Percentiles rank a stretch among this genome's conserved stretches.
These are phyloP conservation scores for Pseudachorutes palmiensis DNA, from an alignment of 1,140 invertebrate genomes.

Conservation along the genomic window DNA sequence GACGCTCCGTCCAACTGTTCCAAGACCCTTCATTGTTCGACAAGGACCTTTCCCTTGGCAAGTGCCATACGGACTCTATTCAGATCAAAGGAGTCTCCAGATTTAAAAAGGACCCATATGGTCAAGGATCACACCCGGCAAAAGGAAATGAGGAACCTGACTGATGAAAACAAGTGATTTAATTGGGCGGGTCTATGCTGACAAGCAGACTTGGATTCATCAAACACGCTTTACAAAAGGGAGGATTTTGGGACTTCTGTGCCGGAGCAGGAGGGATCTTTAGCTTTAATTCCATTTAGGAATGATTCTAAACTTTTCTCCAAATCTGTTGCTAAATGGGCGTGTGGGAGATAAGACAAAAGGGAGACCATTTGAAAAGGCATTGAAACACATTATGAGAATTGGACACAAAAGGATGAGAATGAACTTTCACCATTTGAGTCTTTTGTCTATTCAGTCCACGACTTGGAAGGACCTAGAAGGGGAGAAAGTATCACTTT, in stretches of 20 bases:
- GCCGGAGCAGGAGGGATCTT: not conserved
- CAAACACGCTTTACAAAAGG: not conserved
- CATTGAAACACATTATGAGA: too few relatives aligned
- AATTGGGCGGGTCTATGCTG: conserved; percentile 1
- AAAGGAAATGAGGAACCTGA: not conserved
- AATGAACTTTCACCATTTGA: not conserved
- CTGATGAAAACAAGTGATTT: conserved; percentile 5
- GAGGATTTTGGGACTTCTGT: not conserved
- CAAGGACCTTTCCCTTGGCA: conserved; percentile 16
- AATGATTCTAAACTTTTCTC: not conserved
- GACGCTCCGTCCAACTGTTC: conserved; percentile 25
- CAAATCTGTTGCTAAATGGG: not conserved
- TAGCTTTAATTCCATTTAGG: not conserved
- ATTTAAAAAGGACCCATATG: conserved; percentile 2
- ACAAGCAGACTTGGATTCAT: not conserved
- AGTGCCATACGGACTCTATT: conserved; percentile 21
- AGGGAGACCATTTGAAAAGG: not conserved
- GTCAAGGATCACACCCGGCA: conserved; percentile 10
- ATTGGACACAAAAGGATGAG: not conserved
- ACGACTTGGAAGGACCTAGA: too few relatives aligned
- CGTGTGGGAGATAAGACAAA: not conserved
- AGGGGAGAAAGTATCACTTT: not conserved
- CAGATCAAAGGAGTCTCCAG: not conserved
- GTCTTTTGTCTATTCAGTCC: not conserved
- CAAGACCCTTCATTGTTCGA: not conserved